phyloP scores from a whole-genome alignment of 2,797 vertebrate genomes.

The Lindbergichthys nudifrons region DNA sequence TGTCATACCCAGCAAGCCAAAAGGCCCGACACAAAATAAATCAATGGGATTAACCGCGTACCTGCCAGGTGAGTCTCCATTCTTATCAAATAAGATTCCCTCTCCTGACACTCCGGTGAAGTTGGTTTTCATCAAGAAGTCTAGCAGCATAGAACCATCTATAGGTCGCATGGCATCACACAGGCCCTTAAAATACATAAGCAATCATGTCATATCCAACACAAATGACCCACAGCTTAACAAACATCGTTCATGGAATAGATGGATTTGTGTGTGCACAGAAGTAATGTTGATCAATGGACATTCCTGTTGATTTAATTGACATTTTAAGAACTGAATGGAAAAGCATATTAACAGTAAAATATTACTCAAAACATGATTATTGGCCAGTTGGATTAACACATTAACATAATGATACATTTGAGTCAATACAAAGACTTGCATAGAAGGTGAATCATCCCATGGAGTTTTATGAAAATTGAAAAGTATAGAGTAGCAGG shows the following conservation, averaged over 20 bases:
- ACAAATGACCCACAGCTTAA: background rate
- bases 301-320: background rate
- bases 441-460: background rate
- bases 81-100: slow-evolving; percentile 94
- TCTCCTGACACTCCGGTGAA: slow-evolving; percentile 97
- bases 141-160: slow-evolving; percentile 93
- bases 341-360: background rate
- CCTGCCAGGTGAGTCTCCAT: slow-evolving; percentile 98
- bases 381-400: background rate
- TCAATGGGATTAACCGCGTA: slow-evolving; percentile 63
- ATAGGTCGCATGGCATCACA: slow-evolving; percentile 97
- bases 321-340: background rate
- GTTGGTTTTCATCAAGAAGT: slow-evolving; percentile 97
- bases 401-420: too few relatives aligned
- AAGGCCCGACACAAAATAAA: background rate
- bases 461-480: background rate
- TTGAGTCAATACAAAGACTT: background rate
- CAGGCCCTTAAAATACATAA: slow-evolving; percentile 83
- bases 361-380: background rate
- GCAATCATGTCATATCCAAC: slow-evolving; percentile 8
- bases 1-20: slow-evolving; percentile 4
- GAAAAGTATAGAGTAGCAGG: background rate
- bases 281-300: background rate
- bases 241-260: background rate
- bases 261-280: too few relatives aligned